These are phyloP conservation scores for Nasonia longicornis DNA, from an alignment of 1,140 invertebrate genomes.

Conservation along the genomic window DNA sequence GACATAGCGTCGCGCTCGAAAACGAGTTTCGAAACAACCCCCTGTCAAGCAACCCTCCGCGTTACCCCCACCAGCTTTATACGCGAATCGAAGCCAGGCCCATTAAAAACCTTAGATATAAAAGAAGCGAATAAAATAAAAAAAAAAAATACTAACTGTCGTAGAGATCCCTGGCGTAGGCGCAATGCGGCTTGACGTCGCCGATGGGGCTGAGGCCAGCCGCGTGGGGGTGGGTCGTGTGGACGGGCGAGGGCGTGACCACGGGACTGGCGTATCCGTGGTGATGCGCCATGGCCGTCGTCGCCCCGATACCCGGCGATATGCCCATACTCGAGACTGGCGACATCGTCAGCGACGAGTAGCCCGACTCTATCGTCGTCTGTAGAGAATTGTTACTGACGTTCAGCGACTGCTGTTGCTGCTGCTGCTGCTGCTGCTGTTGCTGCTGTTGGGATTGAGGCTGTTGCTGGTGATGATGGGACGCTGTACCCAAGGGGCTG, in stretches of 20 bases:
- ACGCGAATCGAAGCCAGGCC: too few relatives aligned
- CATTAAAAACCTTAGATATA: too few relatives aligned
- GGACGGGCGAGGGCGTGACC: conserved; percentile 60
- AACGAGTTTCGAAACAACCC: too few relatives aligned
- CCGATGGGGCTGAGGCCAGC: conserved; percentile 64
- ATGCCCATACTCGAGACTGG: conserved; percentile 48
- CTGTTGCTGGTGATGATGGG: conserved; percentile 26
- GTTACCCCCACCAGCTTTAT: too few relatives aligned
- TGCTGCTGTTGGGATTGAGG: conserved; percentile 28
- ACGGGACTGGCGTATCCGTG: conserved; percentile 64
- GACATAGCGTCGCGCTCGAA: too few relatives aligned
- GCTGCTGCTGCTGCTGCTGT: conserved; percentile 36
- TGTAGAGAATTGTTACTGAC: conserved; percentile 52
- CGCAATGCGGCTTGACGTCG: conserved; percentile 61
- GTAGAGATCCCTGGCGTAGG: conserved; percentile 63
- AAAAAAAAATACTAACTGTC: conserved; percentile 56
- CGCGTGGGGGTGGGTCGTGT: conserved; percentile 59
- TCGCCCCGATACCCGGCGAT: conserved; percentile 4
- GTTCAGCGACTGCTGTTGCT: conserved; percentile 35
- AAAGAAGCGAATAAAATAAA: not conserved
- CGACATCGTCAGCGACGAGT: conserved; percentile 64
- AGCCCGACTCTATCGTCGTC: conserved; percentile 57
- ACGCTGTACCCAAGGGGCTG: not conserved
- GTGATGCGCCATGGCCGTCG: conserved; percentile 52
- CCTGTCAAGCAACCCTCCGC: too few relatives aligned